Evolutionary conservation across 1,140 invertebrate species (phyloP).

Genomic region (Sycophaga agraensis): DNA sequence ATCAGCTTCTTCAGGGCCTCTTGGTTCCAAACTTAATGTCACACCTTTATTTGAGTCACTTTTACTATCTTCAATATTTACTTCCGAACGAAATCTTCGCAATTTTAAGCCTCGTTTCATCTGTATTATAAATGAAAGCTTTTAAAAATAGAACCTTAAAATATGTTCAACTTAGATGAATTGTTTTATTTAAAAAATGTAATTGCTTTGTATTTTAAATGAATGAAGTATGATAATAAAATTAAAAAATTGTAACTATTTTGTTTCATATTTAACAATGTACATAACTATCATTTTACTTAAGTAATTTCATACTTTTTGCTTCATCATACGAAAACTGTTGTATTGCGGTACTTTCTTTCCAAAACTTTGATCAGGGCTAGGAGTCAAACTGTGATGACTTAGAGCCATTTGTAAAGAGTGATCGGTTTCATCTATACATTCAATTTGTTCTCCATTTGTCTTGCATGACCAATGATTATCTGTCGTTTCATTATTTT

Average conservation of each 20-base stretch:
- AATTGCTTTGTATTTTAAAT: background rate
- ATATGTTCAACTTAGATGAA: too few relatives aligned
- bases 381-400: slow-evolving; percentile 45
- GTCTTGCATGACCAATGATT: slow-evolving; percentile 38
- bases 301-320: slow-evolving; percentile 40
- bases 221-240: background rate
- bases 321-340: slow-evolving; percentile 52
- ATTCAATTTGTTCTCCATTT: slow-evolving; percentile 35
- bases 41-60: slow-evolving; percentile 42
- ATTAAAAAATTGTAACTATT: background rate
- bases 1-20: slow-evolving; percentile 51
- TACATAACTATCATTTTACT: too few relatives aligned
- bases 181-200: too few relatives aligned
- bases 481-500: slow-evolving; percentile 29
- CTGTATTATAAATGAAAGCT: too few relatives aligned
- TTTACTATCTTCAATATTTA: slow-evolving; percentile 50
- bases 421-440: slow-evolving; percentile 29
- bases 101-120: slow-evolving; percentile 52
- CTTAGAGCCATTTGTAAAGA: slow-evolving; percentile 34
- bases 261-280: background rate
- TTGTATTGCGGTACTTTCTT: slow-evolving; percentile 48
- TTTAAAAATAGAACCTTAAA: too few relatives aligned
- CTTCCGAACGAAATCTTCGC: slow-evolving; percentile 55
- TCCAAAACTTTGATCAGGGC: slow-evolving; percentile 45
- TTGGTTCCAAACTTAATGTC: slow-evolving; percentile 47